Percentiles rank a stretch among this genome's conserved stretches.
These are phyloP conservation scores for Distichodus sexfasciatus DNA, from an alignment of 2,797 vertebrate species.

Conservation along the genomic window DNA sequence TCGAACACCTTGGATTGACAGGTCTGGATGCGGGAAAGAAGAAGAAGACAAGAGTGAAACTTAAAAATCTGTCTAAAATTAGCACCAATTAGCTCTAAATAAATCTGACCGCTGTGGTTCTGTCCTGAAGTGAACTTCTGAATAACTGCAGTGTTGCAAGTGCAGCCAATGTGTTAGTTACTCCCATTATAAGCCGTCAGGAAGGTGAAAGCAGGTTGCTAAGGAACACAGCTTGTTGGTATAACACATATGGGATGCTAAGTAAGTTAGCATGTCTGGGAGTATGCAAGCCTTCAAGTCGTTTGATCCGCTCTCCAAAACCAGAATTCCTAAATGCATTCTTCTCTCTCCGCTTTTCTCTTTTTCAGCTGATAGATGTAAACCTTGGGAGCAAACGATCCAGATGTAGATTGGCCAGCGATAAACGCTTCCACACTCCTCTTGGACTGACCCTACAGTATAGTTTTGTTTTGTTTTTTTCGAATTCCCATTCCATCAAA, in stretches of 20 bases:
- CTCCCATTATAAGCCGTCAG: constrained; percentile 28
- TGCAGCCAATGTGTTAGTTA: constrained; percentile 29
- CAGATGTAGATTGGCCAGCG: constrained; percentile 34
- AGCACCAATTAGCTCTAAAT: background rate
- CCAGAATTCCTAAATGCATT: background rate
- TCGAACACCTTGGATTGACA: constrained; percentile 95
- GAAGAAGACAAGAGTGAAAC: background rate
- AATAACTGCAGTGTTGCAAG: background rate
- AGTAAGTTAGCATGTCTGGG: constrained; percentile 26
- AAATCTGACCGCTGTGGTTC: background rate
- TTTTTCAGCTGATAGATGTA: background rate
- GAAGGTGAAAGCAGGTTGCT: too few species aligned
- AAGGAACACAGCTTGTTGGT: constrained; percentile 21
- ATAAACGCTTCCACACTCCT: constrained; percentile 14
- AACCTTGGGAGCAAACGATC: constrained; percentile 21
- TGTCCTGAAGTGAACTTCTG: background rate
- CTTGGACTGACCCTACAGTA: too few species aligned
- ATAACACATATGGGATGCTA: constrained; percentile 23
- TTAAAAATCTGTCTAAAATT: background rate
- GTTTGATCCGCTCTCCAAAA: constrained; percentile 29
- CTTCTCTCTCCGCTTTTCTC: background rate
- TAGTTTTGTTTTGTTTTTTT: background rate
- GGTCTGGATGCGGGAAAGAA: constrained; percentile 68
- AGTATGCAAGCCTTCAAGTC: background rate
- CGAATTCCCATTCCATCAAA: background rate